These are phyloP conservation scores for Umimayanthus kanabou DNA, from an alignment of 92 coral and sea anemone species.

Conservation along the genomic window DNA sequence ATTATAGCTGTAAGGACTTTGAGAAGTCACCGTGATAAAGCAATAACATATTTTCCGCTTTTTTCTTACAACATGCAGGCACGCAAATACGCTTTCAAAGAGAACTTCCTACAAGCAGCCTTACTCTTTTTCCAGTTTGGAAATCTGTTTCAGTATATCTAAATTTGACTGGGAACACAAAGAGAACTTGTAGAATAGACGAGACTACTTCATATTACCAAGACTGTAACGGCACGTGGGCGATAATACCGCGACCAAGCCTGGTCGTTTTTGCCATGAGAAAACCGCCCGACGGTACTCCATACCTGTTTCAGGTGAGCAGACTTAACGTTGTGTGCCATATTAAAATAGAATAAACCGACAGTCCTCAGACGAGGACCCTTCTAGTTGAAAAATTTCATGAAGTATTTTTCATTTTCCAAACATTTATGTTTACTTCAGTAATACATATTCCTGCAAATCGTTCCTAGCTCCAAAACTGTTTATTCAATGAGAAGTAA, in stretches of 20 bases:
- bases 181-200: background rate
- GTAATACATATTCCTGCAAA: too few species aligned
- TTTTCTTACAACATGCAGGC: background rate
- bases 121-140: background rate
- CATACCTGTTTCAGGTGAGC: background rate
- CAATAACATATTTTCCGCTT: background rate
- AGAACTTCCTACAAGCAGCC: background rate
- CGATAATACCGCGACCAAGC: background rate
- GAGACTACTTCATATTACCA: conserved; percentile 18
- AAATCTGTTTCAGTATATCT: background rate
- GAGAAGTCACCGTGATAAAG: too few species aligned
- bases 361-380: too few species aligned
- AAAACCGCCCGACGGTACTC: background rate
- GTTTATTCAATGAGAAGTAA: too few species aligned
- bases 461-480: too few species aligned
- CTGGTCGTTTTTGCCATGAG: background rate
- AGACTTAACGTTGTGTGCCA: background rate
- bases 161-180: background rate
- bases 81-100: background rate
- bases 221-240: background rate
- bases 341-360: too few species aligned
- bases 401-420: too few species aligned
- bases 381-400: too few species aligned
- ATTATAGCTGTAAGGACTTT: too few species aligned
- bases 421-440: too few species aligned